Evolutionary conservation across 2,113 vertebrate species (phyloP), one percentile per base, ranked within the genome.

Genomic region (Formicarius rufipectus): DNA sequence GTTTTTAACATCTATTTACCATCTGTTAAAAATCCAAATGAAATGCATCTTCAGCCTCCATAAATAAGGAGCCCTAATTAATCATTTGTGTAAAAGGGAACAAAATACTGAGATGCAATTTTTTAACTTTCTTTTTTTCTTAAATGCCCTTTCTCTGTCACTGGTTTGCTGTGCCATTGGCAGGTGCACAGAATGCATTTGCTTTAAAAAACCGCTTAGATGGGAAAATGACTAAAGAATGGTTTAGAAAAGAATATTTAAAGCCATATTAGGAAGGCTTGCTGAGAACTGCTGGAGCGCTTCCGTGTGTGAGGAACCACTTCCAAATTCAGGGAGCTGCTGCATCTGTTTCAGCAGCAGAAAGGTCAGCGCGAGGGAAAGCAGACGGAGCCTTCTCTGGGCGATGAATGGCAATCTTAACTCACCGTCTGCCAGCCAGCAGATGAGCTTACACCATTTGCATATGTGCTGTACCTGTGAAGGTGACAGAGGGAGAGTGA

Each of bases 1-100:
- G 92, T 93, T 96, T 89, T 96, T 84, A 93, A 91, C 86, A 89
- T 79, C 95, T 95, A 93, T 93, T 96, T 96, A 72, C 95, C 96
- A 96, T 96, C 95, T 97, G 95, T 73, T 96, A 94, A 92, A 96
- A 96, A 84, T 24, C 76, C 73, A 86, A 87, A 94, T 90, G 55
- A 94, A 92, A 92, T 82, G 80, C 86, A 56, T 92, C 86, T 94
- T 94, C 93, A 92, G 90, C 58, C 73, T 87, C 66, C 62, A 66
- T 90, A 96, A 95, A 93, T 67, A 95, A 90, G 69, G 52, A 90
- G 22, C 31, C 62, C 69, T 89, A 93, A 95, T 92, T 95, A 94
- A 94, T 84, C 44, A 84, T 78, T 82, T 81, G 37, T 66, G 16
- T 52, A 73, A 69, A 80, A 87, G 62, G 47, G 60, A 80, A 42